Evolutionary conservation across 2,113 vertebrate species (phyloP).

Genomic region (Mastomys natalensis): DNA sequence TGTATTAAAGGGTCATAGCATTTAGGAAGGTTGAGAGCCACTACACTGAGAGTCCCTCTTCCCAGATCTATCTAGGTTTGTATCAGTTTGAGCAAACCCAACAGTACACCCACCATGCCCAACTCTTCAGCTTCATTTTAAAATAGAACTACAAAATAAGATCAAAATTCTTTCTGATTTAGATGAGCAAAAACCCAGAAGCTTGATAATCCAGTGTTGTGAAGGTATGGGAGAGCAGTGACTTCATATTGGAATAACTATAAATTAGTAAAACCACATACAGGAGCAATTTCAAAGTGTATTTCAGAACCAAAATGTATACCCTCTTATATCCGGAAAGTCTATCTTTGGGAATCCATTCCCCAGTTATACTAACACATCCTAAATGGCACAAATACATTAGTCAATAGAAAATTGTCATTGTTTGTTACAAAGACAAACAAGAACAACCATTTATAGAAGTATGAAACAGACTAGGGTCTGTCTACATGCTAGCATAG

Average conservation of each 20-base stretch:
- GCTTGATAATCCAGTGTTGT: background rate
- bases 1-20: background rate
- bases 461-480: background rate
- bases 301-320: background rate
- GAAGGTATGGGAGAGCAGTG: background rate
- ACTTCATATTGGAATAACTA: background rate
- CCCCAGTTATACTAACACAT: background rate
- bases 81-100: background rate
- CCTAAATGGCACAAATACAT: background rate
- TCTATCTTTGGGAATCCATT: background rate
- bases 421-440: background rate
- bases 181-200: constrained; percentile 22
- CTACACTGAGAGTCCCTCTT: background rate
- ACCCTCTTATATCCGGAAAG: background rate
- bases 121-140: background rate
- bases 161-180: constrained; percentile 13
- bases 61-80: background rate
- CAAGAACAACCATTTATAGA: background rate
- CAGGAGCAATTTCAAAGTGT: background rate
- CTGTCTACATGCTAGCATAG: background rate
- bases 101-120: background rate
- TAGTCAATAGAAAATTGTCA: background rate
- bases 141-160: constrained; percentile 24
- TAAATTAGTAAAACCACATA: background rate
- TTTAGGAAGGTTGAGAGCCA: background rate